phyloP scores from a whole-genome alignment of 2,888 invertebrate genomes.

The Neuroscelio doddi region DNA sequence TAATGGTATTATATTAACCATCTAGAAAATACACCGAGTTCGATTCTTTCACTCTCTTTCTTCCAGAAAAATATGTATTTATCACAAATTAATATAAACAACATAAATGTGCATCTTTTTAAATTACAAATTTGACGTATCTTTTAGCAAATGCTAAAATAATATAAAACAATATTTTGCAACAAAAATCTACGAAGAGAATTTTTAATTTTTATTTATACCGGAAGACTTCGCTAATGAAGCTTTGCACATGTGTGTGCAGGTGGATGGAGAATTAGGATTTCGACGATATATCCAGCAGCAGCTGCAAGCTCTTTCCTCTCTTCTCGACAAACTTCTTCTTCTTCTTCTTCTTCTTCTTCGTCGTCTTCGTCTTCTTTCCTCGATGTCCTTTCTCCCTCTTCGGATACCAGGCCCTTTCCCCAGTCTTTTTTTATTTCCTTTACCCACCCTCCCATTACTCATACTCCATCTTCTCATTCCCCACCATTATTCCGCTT shows the following conservation, averaged over 20 bases:
- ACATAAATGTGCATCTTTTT: too few species aligned
- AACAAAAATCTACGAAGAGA: too few species aligned
- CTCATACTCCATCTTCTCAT: constrained; percentile 8
- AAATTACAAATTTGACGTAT: too few species aligned
- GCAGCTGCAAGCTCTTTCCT: constrained; percentile 40
- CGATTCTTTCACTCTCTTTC: too few species aligned
- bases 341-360: constrained; percentile 15
- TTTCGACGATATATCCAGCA: constrained; percentile 50
- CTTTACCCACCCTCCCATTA: constrained; percentile 7
- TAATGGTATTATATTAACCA: constrained; percentile 56
- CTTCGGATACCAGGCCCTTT: constrained; percentile 29
- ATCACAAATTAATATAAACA: too few species aligned
- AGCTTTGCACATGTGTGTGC: constrained; percentile 34
- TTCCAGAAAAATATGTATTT: too few species aligned
- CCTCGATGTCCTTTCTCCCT: constrained; percentile 15
- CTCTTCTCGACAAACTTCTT: constrained; percentile 13
- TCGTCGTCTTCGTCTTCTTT: constrained; percentile 21
- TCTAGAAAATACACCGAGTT: background rate
- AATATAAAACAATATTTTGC: too few species aligned
- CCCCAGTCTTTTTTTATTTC: constrained; percentile 39
- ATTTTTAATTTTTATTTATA: constrained; percentile 60
- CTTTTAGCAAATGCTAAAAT: too few species aligned
- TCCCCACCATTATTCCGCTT: constrained; percentile 1
- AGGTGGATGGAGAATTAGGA: constrained; percentile 47
- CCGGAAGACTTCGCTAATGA: constrained; percentile 55